Evolutionary conservation across 1,140 invertebrate species (phyloP), one percentile per base, ranked within the genome.

Genomic region (Araneus ventricosus): DNA sequence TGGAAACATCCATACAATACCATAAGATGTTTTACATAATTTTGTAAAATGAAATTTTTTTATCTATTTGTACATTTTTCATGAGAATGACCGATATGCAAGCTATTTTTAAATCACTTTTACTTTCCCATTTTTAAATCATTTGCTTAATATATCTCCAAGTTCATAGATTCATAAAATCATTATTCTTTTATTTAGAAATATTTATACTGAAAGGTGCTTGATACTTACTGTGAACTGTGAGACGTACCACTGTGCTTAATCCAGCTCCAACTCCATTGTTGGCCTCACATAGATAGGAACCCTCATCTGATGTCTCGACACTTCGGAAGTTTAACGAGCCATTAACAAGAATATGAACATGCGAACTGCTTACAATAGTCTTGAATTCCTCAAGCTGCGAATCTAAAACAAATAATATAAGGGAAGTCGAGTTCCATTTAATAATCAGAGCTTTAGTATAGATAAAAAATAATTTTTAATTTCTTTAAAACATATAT

Each of bases 231-330:
- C 93, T 93, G 8, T 93, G 93, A 20, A 93, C 93, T 59, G 88
- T 93, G 1, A 93, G 39, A n/a, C 82, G 24, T n/a, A 93, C 88
- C 6, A 90, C 82, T 2, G 88, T 79, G 52, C 88, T 96, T 85
- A 96, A 94, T 24, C 95, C 95, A 37, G 95, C 94, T 10, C 95
- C 96, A 27, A 96, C 95, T 7, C 95, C 95, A 93, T 96, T 96
- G 61, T 95, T 95, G 0, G 96, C 95, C 75, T 96, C 95, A 94
- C 96, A 96, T 30, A 96, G 93, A 93, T 96, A 96, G 45, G 95
- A 95, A 2, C 96, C 94, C 22, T 93, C 93, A 94, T 95, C 93
- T 30, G 94, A 87, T 17, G 59, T 52, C 61, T 90, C 67, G 22
- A 95, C 87, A 17, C 89, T 67, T 82, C 88, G 89, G 52, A 94